These are phyloP conservation scores for Grantiella picta DNA, from an alignment of 2,113 vertebrate species.

Conservation along the genomic window DNA sequence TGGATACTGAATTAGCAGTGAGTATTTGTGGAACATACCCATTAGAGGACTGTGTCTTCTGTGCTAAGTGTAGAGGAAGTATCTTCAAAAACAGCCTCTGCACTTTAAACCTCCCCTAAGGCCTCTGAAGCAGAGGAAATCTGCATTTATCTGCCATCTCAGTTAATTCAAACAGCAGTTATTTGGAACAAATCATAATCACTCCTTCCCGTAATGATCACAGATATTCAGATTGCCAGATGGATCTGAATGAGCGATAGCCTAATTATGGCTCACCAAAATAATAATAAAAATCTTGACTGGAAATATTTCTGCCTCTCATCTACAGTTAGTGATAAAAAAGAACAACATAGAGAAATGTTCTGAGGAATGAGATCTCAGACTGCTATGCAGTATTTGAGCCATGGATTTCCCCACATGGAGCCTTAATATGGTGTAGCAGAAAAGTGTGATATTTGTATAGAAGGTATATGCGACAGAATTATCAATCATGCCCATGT, in stretches of 20 bases:
- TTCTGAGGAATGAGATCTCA: neutral
- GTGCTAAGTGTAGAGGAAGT: neutral
- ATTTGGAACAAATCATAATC: neutral
- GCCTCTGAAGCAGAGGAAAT: neutral
- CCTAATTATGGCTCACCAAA: conserved; percentile 29
- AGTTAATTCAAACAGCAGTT: conserved; percentile 24
- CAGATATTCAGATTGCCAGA: conserved; percentile 33
- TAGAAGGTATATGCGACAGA: neutral
- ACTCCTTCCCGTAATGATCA: neutral
- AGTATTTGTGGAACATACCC: neutral
- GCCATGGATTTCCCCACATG: neutral
- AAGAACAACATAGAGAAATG: neutral
- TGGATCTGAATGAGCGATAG: neutral
- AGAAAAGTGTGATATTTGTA: neutral
- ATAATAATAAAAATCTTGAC: neutral
- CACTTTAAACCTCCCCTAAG: neutral
- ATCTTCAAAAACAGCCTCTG: neutral
- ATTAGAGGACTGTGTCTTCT: neutral
- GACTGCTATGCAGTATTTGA: neutral
- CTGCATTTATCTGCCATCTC: neutral
- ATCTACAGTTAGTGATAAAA: neutral
- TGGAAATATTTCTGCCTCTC: conserved; percentile 3
- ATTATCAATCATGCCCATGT: neutral
- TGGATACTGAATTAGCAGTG: neutral
- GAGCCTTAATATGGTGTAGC: neutral